phyloP scores from a whole-genome alignment of 2,797 vertebrate species.

The Arctocebus calabarensis region DNA sequence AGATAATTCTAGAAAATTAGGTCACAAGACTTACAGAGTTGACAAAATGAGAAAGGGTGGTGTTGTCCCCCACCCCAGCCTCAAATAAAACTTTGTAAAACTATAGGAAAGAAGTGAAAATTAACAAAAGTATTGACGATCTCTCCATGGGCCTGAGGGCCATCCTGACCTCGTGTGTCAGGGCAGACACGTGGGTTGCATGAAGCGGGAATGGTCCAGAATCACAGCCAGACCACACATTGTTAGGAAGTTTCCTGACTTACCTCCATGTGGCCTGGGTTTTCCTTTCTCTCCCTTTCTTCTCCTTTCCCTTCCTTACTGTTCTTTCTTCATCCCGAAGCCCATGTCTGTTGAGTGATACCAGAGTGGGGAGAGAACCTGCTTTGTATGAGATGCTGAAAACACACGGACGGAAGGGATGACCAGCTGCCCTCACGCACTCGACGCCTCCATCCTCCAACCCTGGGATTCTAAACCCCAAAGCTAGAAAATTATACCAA shows the following conservation, averaged over 20 bases:
- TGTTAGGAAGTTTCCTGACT: not conserved
- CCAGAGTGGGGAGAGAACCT: not conserved
- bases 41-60: not conserved
- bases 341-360: not conserved
- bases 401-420: fast-evolving
- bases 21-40: not conserved
- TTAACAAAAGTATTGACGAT: not conserved
- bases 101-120: not conserved
- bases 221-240: not conserved
- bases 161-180: not conserved
- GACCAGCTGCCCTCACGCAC: not conserved
- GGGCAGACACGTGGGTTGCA: no score
- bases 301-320: not conserved
- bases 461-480: not conserved
- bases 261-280: not conserved
- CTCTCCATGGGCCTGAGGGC: not conserved
- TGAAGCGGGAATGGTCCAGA: no score
- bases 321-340: not conserved
- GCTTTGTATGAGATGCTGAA: not conserved
- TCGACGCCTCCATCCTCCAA: not conserved
- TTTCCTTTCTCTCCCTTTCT: not conserved
- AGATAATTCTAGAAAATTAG: not conserved
- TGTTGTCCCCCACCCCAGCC: not conserved
- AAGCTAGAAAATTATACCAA: not conserved
- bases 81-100: not conserved